A percentile compares a stretch with the other conserved stretches of the same genome.
These are phyloP conservation scores for Triplophysa yarkandensis DNA, from an alignment of 2,797 vertebrate species.

Conservation along the genomic window DNA sequence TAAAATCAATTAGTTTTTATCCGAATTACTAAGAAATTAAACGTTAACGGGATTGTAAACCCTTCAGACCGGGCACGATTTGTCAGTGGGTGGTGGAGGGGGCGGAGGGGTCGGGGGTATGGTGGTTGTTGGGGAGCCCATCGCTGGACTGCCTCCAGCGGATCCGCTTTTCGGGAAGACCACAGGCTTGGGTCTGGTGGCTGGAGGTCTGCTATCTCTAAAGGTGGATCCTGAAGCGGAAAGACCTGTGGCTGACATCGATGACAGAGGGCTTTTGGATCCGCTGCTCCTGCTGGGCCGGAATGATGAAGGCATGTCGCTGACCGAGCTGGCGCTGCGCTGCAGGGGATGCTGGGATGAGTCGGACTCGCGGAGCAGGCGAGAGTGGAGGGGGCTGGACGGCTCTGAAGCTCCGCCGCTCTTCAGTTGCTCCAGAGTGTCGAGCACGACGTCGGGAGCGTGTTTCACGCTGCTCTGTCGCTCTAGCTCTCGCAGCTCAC, in stretches of 20 bases:
- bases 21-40: slow-evolving; percentile 37
- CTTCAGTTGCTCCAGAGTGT: slow-evolving; percentile 96
- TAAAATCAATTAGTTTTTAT: slow-evolving; percentile 15
- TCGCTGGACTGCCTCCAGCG: slow-evolving; percentile 79
- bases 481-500: slow-evolving; percentile 89
- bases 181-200: slow-evolving; percentile 89
- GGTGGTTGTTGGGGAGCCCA: slow-evolving; percentile 83
- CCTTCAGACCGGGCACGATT: slow-evolving; percentile 91
- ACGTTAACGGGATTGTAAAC: slow-evolving; percentile 27
- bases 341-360: slow-evolving; percentile 80
- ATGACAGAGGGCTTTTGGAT: slow-evolving; percentile 79
- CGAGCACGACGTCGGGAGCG: slow-evolving; percentile 92
- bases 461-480: slow-evolving; percentile 90
- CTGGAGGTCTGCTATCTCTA: slow-evolving; percentile 85
- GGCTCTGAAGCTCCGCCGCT: slow-evolving; percentile 87
- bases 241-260: slow-evolving; percentile 72
- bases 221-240: slow-evolving; percentile 84
- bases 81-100: slow-evolving; percentile 82
- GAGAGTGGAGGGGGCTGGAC: slow-evolving; percentile 94
- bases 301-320: slow-evolving; percentile 94
- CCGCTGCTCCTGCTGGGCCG: slow-evolving; percentile 81
- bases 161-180: slow-evolving; percentile 89
- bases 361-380: slow-evolving; percentile 85
- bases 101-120: slow-evolving; percentile 85
- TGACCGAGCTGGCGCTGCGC: slow-evolving; percentile 92